A percentile compares a stretch with the other conserved stretches of the same genome.
Evolutionary conservation across 2,888 invertebrate species (phyloP).

Genomic region (Bhutanitis thaidina): DNA sequence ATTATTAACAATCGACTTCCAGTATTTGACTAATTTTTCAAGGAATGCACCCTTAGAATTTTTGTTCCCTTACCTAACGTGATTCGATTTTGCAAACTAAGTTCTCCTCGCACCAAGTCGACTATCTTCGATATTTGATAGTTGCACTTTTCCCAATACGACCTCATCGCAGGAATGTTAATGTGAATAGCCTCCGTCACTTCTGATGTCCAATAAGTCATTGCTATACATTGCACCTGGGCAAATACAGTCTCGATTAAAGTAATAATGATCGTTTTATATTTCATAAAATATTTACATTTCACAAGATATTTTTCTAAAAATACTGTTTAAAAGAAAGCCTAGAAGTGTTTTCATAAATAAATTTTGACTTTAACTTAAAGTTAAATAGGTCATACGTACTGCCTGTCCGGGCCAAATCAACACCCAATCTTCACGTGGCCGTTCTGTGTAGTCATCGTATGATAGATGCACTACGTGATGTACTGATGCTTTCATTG

Average conservation of each 20-base stretch:
- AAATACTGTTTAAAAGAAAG: too few relatives aligned
- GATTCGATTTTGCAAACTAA: constrained; percentile 91
- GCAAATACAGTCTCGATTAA: too few relatives aligned
- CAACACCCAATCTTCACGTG: constrained; percentile 89
- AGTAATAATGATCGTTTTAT: too few relatives aligned
- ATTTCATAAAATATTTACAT: too few relatives aligned
- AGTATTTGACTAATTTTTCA: too few relatives aligned
- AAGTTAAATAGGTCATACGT: too few relatives aligned
- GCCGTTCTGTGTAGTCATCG: constrained; percentile 83
- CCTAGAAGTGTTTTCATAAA: too few relatives aligned
- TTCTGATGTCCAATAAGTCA: constrained; percentile 94
- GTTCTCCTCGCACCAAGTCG: constrained; percentile 90
- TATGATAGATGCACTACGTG: constrained; percentile 84
- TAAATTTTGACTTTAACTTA: too few relatives aligned
- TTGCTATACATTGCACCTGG: constrained; percentile 87
- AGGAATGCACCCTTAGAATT: too few relatives aligned
- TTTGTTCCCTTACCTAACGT: constrained; percentile 83
- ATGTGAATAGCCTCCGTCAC: constrained; percentile 88
- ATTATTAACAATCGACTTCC: too few relatives aligned
- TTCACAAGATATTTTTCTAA: too few relatives aligned
- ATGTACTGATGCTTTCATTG: constrained; percentile 94
- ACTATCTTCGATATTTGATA: constrained; percentile 90
- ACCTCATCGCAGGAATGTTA: constrained; percentile 74
- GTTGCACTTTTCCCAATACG: constrained; percentile 86
- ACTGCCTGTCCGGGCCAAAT: constrained; percentile 96